phyloP scores from a whole-genome alignment of 1,140 invertebrate genomes.

The Drosophila subpulchrella region DNA sequence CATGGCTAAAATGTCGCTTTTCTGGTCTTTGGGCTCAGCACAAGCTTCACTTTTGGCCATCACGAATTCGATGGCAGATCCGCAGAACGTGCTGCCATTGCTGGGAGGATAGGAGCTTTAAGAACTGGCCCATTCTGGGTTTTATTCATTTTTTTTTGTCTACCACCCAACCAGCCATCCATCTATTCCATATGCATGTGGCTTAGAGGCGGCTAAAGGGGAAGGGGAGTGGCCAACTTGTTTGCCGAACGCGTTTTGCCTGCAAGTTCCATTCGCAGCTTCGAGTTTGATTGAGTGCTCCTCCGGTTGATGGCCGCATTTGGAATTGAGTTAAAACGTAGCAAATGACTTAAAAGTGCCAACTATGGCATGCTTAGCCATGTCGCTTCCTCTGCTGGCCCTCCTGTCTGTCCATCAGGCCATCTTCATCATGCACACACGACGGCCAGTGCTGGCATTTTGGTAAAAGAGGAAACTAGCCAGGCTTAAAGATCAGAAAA shows the following conservation, averaged over 20 bases:
- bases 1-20: constrained; percentile 25
- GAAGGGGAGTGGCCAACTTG: constrained; percentile 32
- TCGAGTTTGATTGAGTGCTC: constrained; percentile 73
- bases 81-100: constrained; percentile 56
- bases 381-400: constrained; percentile 25
- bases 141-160: constrained; percentile 2
- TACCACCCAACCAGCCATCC: no score
- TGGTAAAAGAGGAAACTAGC: background rate
- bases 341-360: constrained; percentile 81
- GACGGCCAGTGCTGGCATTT: constrained; percentile 4
- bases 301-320: constrained; percentile 71
- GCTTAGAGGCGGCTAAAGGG: constrained; percentile 1
- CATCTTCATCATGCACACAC: constrained; percentile 26
- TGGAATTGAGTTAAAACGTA: constrained; percentile 75
- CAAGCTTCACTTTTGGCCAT: constrained; percentile 71
- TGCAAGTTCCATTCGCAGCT: constrained; percentile 34
- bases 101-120: constrained; percentile 51
- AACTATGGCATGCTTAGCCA: constrained; percentile 74
- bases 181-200: constrained; percentile 40
- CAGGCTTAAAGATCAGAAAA: background rate
- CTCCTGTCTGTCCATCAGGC: constrained; percentile 2
- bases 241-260: constrained; percentile 64
- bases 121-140: constrained; percentile 28
- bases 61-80: constrained; percentile 71
- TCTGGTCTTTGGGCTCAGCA: constrained; percentile 52